These are phyloP conservation scores for Drosophila fuyamai DNA, from an alignment of 1,140 invertebrate species.

Conservation along the genomic window DNA sequence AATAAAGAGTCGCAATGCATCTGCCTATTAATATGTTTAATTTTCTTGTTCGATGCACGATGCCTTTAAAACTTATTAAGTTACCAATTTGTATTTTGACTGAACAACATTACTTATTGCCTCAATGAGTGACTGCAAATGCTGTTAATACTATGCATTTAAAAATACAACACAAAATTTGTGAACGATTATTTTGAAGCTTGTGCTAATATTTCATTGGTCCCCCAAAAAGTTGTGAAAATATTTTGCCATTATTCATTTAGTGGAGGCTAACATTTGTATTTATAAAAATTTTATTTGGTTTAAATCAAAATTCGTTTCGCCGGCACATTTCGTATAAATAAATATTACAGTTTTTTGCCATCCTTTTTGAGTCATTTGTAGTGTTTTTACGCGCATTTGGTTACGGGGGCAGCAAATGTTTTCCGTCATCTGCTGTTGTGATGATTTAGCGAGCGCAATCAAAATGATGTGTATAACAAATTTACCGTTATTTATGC, in stretches of 20 bases:
- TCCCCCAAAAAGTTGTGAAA: conserved; percentile 35
- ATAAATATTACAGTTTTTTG: conserved; percentile 27
- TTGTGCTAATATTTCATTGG: conserved; percentile 33
- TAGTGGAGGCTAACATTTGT: conserved; percentile 25
- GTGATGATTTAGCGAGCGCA: conserved; percentile 77
- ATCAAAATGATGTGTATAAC: conserved; percentile 83
- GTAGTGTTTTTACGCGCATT: conserved; percentile 68
- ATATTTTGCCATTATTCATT: conserved; percentile 33
- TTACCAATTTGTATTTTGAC: neutral
- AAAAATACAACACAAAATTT: conserved; percentile 8
- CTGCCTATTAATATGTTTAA: too few relatives aligned
- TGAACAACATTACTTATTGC: neutral
- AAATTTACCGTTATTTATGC: conserved; percentile 83
- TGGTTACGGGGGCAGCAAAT: conserved; percentile 35
- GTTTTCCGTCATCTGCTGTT: conserved; percentile 31
- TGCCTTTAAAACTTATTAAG: neutral
- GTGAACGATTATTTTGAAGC: conserved; percentile 23
- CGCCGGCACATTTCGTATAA: conserved; percentile 24
- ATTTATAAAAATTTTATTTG: conserved; percentile 51
- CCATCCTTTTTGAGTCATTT: conserved; percentile 63
- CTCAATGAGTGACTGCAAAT: conserved; percentile 7
- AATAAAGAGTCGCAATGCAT: too few relatives aligned
- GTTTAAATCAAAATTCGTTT: conserved; percentile 38
- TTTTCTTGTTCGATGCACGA: too few relatives aligned
- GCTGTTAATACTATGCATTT: conserved; percentile 12